Base-by-base conservation (phyloP, 92 coral and sea anemone species). In the Epizoanthus stellaris region DNA sequence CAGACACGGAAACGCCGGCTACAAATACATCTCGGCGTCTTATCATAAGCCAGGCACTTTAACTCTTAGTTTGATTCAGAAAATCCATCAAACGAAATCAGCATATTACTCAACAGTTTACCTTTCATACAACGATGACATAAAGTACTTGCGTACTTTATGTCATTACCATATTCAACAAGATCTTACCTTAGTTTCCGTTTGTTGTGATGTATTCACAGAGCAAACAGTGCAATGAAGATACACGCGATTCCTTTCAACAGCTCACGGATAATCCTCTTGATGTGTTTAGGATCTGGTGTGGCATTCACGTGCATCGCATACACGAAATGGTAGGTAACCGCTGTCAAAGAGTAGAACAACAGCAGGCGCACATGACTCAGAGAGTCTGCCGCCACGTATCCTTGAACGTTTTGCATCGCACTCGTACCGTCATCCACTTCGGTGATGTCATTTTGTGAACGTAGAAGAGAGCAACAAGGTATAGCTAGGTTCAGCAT, bases 191-290 rank as follows among this genome's bases (percentile, higher is more conserved):
- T 90, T 19, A 90, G 42, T 60, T 79, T 76, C 57, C 93, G 82
- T 16, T 76, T 38, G 34, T 38, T 39, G 77, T 90, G 93, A 62
- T 85, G 60, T 90, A 90, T 90, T 90, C 93, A 90, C 70, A 86
- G 63, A 63, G 75, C 89, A 58, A 90, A 90, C 68, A 86, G 70
- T 8, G 88, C 76, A 61, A 90, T 62, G 30, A 81, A 67, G 6
- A 90, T 76, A 76, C 90, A 86, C 6, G 87, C 87, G 40, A 87
- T 7, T 5, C 87, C 87, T 67, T 90, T 90, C 34, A 74, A 76
- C 21, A 70, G 73, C 54, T 90, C 90, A 73, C 93, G 77, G 16
- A 67, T 39, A 10, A 85, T 75, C 25, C 86, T 85, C 70, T 4
- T 0, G 4, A 65, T 30, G 4, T 47, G 47, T 0, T 53, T 23